Percentiles rank a stretch among this genome's conserved stretches.
Evolutionary conservation across 2,888 invertebrate species (phyloP).

Genomic region (Abscondita cerata): DNA sequence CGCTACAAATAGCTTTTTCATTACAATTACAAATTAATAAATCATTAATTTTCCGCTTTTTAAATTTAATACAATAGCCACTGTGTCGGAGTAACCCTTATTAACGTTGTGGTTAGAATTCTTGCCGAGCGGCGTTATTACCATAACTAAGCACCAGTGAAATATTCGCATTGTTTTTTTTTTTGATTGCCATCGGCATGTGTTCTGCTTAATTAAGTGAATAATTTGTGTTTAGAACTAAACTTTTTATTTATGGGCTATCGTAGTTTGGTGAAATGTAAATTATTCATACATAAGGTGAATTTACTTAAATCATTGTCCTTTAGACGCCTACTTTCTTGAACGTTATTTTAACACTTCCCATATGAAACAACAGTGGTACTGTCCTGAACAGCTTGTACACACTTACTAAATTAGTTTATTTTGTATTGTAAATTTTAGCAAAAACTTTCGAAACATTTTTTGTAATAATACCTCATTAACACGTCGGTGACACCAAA

Average conservation of each 20-base stretch:
- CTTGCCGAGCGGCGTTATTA: conserved; percentile 43
- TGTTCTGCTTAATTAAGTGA: conserved; percentile 53
- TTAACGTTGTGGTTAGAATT: conserved; percentile 31
- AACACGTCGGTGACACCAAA: too few species aligned
- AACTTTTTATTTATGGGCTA: conserved; percentile 31
- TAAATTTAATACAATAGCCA: conserved; percentile 45
- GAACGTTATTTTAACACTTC: too few species aligned
- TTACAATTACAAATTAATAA: conserved; percentile 46
- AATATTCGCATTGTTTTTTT: conserved; percentile 54
- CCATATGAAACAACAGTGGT: too few species aligned
- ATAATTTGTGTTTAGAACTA: conserved; percentile 50
- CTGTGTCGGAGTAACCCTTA: conserved; percentile 36
- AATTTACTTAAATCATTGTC: too few species aligned
- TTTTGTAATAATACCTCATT: too few species aligned
- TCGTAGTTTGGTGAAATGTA: too few species aligned
- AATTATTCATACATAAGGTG: too few species aligned
- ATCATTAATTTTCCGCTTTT: conserved; percentile 53
- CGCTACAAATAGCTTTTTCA: conserved; percentile 32
- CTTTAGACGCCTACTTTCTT: too few species aligned
- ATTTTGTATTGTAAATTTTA: too few species aligned
- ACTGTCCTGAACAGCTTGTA: too few species aligned
- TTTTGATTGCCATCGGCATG: conserved; percentile 50
- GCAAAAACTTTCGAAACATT: too few species aligned
- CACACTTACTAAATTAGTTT: too few species aligned
- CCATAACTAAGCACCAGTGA: conserved; percentile 57